Conservation (phyloP, 2,888 invertebrate genomes). For the Biston stratarius region DNA sequence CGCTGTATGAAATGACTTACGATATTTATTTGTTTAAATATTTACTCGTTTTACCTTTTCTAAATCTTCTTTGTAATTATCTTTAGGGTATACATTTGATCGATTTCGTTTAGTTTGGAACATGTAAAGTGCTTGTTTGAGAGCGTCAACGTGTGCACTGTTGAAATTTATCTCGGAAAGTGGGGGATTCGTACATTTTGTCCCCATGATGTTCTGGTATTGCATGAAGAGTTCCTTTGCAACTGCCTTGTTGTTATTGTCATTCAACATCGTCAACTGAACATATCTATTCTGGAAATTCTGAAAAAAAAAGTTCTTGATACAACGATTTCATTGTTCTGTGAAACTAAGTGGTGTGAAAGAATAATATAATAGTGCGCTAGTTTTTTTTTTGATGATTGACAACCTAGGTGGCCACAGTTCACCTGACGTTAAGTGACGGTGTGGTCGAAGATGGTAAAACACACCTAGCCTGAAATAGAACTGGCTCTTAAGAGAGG, state of each 20-base stretch:
- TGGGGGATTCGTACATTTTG: slow-evolving; percentile 10
- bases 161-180: neutral
- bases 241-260: slow-evolving; percentile 13
- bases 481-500: too few species aligned
- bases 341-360: too few species aligned
- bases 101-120: slow-evolving; percentile 9
- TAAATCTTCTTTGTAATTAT: slow-evolving; percentile 7
- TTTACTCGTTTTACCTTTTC: slow-evolving; percentile 5
- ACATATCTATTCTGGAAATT: slow-evolving; percentile 1
- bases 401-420: too few species aligned
- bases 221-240: slow-evolving; percentile 7
- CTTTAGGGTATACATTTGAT: neutral
- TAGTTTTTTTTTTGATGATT: too few species aligned
- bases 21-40: too few species aligned
- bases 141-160: neutral
- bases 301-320: neutral
- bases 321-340: too few species aligned
- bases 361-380: neutral
- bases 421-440: too few species aligned
- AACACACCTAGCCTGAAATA: too few species aligned
- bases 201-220: slow-evolving; percentile 9
- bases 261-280: slow-evolving; percentile 7
- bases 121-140: slow-evolving; percentile 1
- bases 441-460: too few species aligned
- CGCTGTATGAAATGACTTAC: too few species aligned